phyloP scores from a whole-genome alignment of 2,797 vertebrate genomes.

The Novumbra hubbsi region DNA sequence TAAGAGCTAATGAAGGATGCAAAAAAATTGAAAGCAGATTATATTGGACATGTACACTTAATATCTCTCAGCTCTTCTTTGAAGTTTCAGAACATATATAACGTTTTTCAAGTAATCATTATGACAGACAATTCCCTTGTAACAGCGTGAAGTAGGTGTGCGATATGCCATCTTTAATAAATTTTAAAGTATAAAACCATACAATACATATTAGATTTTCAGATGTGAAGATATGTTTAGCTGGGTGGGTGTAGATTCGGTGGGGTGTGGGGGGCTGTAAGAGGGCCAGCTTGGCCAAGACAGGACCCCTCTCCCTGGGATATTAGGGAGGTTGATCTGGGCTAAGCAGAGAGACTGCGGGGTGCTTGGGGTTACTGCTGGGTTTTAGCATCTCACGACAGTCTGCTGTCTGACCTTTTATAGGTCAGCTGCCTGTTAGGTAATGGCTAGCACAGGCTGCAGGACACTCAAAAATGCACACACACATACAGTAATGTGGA shows the following conservation, averaged over 20 bases:
- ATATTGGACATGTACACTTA: no score
- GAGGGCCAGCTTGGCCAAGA: neutral
- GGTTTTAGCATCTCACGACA: slow-evolving; percentile 4
- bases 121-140: neutral
- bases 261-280: neutral
- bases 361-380: slow-evolving; percentile 3
- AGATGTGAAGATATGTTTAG: neutral
- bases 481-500: no score
- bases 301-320: neutral
- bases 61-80: neutral
- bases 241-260: neutral
- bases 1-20: neutral
- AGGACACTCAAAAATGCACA: neutral
- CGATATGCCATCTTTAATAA: no score
- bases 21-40: neutral
- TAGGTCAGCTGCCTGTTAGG: slow-evolving; percentile 18
- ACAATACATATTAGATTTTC: neutral
- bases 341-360: neutral
- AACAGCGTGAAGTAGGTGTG: no score
- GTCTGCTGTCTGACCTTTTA: slow-evolving; percentile 23
- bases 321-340: neutral
- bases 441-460: slow-evolving; percentile 3
- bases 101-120: no score
- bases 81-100: neutral
- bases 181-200: no score